Evolutionary conservation across 35 echinoderm and acorn worm genomes (phyloP).

Genomic region (Diadema setosum): DNA sequence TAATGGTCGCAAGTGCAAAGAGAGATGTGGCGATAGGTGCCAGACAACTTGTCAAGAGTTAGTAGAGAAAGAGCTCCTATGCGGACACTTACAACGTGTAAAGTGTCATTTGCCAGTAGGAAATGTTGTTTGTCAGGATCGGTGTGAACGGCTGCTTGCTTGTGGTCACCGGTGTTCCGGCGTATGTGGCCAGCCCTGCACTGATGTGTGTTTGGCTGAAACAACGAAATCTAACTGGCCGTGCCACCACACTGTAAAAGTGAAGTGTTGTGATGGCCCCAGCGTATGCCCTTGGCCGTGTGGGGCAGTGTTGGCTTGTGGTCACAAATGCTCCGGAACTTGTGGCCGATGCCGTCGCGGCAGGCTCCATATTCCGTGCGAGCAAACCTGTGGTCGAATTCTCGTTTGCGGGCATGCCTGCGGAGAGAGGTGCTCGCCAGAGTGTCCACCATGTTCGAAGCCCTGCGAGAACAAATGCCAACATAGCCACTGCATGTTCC

Average conservation of each 20-base stretch:
- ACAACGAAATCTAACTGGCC: neutral
- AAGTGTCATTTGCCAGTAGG: neutral
- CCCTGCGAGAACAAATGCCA: conserved; percentile 60
- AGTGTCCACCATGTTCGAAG: conserved; percentile 64
- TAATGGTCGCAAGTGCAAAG: conserved; percentile 36
- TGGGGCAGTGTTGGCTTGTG: conserved; percentile 7
- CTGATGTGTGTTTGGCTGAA: neutral
- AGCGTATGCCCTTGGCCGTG: conserved; percentile 6
- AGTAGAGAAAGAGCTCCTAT: conserved; percentile 26
- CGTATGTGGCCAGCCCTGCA: conserved; percentile 30
- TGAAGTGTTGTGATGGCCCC: conserved; percentile 6
- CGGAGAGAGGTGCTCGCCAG: conserved; percentile 2
- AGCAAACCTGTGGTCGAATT: conserved; percentile 12
- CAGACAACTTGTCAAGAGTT: neutral
- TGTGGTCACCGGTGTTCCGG: conserved; percentile 68
- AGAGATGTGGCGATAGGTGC: conserved; percentile 19
- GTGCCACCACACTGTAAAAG: conserved; percentile 28
- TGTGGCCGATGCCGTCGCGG: conserved; percentile 57
- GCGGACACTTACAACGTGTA: conserved; percentile 34
- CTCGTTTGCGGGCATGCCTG: conserved; percentile 80
- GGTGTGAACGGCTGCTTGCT: conserved; percentile 13
- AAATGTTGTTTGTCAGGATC: neutral
- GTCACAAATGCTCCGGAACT: conserved; percentile 50
- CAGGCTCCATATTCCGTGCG: conserved; percentile 38
- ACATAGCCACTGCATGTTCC: conserved; percentile 50